Evolutionary conservation across 2,888 invertebrate genomes (phyloP).

Genomic region (Sinodicranocentrus sp.): DNA sequence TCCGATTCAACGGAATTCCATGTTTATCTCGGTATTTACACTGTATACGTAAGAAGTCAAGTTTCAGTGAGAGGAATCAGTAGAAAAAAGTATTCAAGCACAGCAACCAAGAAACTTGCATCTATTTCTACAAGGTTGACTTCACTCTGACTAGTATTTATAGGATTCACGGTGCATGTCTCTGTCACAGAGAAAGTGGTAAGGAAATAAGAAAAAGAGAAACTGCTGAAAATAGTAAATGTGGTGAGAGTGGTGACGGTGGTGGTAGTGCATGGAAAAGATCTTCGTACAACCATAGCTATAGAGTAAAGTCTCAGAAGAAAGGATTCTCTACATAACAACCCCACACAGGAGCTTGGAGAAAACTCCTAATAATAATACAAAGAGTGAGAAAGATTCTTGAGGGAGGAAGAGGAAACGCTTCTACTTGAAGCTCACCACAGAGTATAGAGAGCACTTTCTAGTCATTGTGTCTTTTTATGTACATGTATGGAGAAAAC

Average conservation of each 20-base stretch:
- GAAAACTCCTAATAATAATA: conserved; percentile 10
- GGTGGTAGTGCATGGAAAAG: conserved; percentile 51
- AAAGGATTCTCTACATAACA: conserved; percentile 4
- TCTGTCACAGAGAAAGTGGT: not conserved
- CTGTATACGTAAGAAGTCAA: conserved; percentile 5
- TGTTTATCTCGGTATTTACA: conserved; percentile 22
- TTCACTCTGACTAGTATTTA: conserved; percentile 8
- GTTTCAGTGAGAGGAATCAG: not conserved
- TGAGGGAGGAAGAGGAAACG: conserved; percentile 11
- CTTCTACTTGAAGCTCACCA: not conserved
- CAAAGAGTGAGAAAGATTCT: conserved; percentile 1
- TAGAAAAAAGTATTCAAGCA: conserved; percentile 1
- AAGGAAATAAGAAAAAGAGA: conserved; percentile 42
- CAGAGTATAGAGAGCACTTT: not conserved
- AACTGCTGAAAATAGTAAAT: conserved; percentile 33
- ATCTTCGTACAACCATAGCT: conserved; percentile 11
- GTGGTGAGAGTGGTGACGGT: conserved; percentile 54
- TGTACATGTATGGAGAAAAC: not conserved
- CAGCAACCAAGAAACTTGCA: conserved; percentile 12
- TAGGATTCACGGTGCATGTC: not conserved
- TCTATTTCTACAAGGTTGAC: conserved; percentile 35
- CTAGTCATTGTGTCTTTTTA: not conserved
- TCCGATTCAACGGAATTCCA: conserved; percentile 14
- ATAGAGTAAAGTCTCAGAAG: not conserved
- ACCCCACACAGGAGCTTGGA: not conserved